phyloP scores from a whole-genome alignment of 2,113 vertebrate species.

The Otocyon megalotis region DNA sequence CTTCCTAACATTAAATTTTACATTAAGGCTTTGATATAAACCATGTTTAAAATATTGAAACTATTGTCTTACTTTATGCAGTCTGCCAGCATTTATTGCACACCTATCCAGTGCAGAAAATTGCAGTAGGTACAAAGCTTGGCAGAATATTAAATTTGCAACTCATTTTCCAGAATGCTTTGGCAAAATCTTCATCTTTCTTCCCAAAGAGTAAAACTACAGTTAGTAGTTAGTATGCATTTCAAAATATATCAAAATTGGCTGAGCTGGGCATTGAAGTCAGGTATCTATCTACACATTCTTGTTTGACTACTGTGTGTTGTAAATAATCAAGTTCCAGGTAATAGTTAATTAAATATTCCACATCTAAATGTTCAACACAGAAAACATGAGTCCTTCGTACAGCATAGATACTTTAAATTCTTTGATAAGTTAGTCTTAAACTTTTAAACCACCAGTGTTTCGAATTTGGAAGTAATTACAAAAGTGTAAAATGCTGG shows the following conservation, averaged over 20 bases:
- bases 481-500: background rate
- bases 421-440: background rate
- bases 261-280: background rate
- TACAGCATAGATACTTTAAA: background rate
- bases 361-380: background rate
- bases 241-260: background rate
- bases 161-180: background rate
- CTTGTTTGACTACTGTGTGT: background rate
- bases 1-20: conserved; percentile 63
- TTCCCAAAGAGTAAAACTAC: background rate
- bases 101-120: background rate
- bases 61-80: conserved; percentile 56
- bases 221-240: background rate
- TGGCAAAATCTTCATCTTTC: background rate
- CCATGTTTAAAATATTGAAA: conserved; percentile 69
- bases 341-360: background rate
- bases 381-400: background rate
- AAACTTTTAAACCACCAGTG: background rate
- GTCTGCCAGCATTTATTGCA: background rate
- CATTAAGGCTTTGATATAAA: conserved; percentile 65
- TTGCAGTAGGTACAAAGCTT: background rate
- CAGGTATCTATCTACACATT: background rate
- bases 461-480: background rate
- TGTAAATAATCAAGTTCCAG: background rate
- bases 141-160: conserved; percentile 5